These are phyloP conservation scores for Chromobotia macracanthus DNA, from an alignment of 2,797 vertebrate species.

Conservation along the genomic window DNA sequence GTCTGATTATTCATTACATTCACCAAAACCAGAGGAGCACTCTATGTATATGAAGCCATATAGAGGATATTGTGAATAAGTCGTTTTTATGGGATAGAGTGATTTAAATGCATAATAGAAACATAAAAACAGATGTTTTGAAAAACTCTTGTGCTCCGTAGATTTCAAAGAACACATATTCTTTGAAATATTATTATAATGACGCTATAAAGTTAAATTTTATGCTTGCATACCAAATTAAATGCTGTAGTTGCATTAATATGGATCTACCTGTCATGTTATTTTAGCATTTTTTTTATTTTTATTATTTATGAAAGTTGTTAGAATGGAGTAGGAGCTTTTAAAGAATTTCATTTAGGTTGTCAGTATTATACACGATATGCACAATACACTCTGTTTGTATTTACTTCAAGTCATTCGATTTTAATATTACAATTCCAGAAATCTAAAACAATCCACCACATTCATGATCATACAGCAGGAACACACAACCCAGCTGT, in stretches of 20 bases:
- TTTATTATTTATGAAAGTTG: background rate
- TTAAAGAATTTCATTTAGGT: background rate
- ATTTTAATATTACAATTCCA: background rate
- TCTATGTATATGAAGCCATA: constrained; percentile 1
- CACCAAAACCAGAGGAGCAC: background rate
- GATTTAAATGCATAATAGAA: background rate
- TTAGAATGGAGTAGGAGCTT: background rate
- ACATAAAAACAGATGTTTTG: background rate
- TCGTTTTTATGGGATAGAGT: background rate
- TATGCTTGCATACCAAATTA: background rate
- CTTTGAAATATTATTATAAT: background rate
- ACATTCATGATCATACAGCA: constrained; percentile 6
- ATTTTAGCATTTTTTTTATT: background rate
- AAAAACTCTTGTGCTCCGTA: background rate
- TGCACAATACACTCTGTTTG: background rate
- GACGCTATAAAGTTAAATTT: background rate
- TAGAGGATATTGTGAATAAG: background rate
- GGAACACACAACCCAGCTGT: constrained; percentile 33
- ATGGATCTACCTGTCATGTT: background rate
- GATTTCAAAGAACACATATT: background rate
- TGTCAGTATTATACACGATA: background rate
- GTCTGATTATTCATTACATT: background rate
- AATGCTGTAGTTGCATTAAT: no score
- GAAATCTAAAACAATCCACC: constrained; percentile 6
- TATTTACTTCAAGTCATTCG: background rate